These are phyloP conservation scores for Anguilla pacifica DNA, from an alignment of 2,797 vertebrate genomes.

Conservation along the genomic window DNA sequence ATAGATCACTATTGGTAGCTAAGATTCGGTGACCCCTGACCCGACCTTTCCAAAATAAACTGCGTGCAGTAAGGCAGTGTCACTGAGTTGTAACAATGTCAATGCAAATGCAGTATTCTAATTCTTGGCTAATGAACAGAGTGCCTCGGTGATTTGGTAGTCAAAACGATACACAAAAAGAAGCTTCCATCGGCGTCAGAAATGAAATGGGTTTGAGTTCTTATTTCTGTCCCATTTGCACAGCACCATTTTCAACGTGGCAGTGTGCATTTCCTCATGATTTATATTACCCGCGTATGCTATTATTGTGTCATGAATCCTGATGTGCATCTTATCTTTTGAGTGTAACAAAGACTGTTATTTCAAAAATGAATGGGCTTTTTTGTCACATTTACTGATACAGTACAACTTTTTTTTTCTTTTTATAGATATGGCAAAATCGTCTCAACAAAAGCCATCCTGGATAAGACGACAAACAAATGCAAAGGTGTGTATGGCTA, in stretches of 20 bases:
- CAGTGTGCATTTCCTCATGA: not conserved
- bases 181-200: not conserved
- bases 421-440: constrained; percentile 93
- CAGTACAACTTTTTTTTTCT: constrained; percentile 36
- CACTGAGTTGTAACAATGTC: not conserved
- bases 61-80: not conserved
- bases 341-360: not conserved
- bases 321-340: not conserved
- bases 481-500: constrained; percentile 88
- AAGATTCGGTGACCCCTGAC: not conserved
- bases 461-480: constrained; percentile 99
- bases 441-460: constrained; percentile 97
- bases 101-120: not conserved
- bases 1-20: not conserved
- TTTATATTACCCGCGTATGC: not conserved
- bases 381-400: not conserved
- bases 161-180: not conserved
- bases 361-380: not conserved
- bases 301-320: not conserved
- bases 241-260: not conserved
- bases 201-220: not conserved
- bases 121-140: not conserved
- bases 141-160: not conserved
- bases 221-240: not conserved
- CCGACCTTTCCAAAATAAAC: not conserved